Base-by-base conservation (phyloP, 2,797 vertebrate genomes). In the Hoplostethus atlanticus region DNA sequence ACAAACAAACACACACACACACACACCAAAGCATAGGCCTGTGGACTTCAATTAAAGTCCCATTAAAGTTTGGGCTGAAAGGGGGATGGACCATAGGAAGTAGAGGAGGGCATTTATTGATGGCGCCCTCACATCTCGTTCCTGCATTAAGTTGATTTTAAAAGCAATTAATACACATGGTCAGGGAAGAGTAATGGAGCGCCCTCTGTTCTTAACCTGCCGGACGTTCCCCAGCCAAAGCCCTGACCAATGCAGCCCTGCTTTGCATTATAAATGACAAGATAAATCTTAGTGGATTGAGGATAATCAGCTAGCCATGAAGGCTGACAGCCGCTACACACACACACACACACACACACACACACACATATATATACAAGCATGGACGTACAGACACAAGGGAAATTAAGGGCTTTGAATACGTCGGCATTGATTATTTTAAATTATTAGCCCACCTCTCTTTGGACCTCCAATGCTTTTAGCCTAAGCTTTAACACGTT, bases 361-460 rank as follows among this genome's bases (percentile, higher is more conserved):
- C 77, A 81, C 87, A 76, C 89, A 86, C 78, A 81, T 73, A 80
- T 73, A 87, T 71, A 83, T 87, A 91, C 92, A 88, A 87, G 84
- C 87, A 86, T 77, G 79, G 88, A 92, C 88, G 58, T 88, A 84
- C 86, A 96, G 96, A 97, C 97, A 98, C 97, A 95, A 96, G 97
- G 97, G 97, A 99, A 99, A 99, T 99, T 98, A 99, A 98, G 96
- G 96, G 96, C 96, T 94, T 94, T 97, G 97, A 98, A 93, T 97
- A 98, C 96, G 97, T 96, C 96, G 96, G 96, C 97, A 99, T 98
- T 97, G 97, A 99, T 99, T 98, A 98, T 97, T 98, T 98, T 98
- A 99, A 99, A 99, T 98, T 98, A 98, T 98, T 98, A 98, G 97
- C 96, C 97, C 96, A 96, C 97, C 96, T 98, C 97, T 97, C 96